Evolutionary conservation across 2,888 invertebrate genomes (phyloP).

Genomic region (Pomacea canaliculata): DNA sequence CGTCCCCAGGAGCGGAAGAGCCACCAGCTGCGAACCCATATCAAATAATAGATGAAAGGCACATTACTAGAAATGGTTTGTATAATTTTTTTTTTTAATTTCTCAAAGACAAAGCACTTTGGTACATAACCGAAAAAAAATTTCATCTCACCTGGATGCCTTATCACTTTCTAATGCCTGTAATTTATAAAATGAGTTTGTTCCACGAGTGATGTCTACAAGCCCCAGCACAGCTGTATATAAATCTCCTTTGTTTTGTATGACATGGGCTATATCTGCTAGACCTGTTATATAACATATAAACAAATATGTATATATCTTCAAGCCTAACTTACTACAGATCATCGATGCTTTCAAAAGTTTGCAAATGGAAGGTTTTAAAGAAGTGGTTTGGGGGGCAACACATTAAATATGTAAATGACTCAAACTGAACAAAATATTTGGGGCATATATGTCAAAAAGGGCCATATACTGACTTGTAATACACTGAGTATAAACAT

Average conservation of each 20-base stretch:
- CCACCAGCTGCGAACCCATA: slow-evolving; percentile 74
- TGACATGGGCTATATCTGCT: slow-evolving; percentile 84
- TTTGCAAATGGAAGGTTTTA: no score
- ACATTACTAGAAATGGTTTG: no score
- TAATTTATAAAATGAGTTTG: slow-evolving; percentile 95
- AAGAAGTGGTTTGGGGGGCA: no score
- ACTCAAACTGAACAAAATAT: no score
- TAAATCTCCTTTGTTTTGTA: slow-evolving; percentile 71
- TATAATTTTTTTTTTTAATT: not conserved
- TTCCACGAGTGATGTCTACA: slow-evolving; percentile 87
- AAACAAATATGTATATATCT: not conserved
- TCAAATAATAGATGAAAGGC: no score
- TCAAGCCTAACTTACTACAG: no score
- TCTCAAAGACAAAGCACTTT: not conserved
- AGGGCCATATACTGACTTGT: no score
- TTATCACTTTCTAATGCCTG: slow-evolving; percentile 87
- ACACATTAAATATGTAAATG: no score
- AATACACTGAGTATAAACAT: no score
- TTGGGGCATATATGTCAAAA: no score
- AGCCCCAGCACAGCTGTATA: slow-evolving; percentile 86
- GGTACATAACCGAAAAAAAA: not conserved
- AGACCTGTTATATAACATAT: slow-evolving; percentile 65
- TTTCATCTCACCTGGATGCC: slow-evolving; percentile 42
- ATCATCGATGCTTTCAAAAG: no score
- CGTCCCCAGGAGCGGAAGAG: slow-evolving; percentile 95